Evolutionary conservation across 2,888 invertebrate genomes (phyloP), one percentile per base, ranked within the genome.

Genomic region (Lysandra bellargus): DNA sequence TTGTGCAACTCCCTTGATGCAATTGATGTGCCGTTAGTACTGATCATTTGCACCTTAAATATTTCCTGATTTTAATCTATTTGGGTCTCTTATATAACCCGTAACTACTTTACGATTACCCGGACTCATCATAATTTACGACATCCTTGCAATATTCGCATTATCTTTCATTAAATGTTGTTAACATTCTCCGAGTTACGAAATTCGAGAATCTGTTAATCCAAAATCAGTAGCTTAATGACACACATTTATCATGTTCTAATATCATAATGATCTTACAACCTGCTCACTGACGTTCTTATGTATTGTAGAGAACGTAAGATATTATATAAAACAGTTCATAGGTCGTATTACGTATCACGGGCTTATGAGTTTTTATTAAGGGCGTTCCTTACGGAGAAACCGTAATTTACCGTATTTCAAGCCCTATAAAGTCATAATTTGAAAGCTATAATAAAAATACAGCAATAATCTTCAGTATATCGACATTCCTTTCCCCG

Each of bases 1-100:
- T 94, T 94, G 94, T 92, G 94, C 91, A 94, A 94, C 88, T 82
- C 83, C 86, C 84, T 90, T 91, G 90, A 90, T 91, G 92, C 92
- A 92, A 91, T 88, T 88, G 89, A 91, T 91, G 90, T 91, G 86
- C 91, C 89, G 91, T 91, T 92, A 91, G 69, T 17, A 17, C 33
- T 33, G 33, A 86, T 87, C 88, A 88, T 86, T 88, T 86, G 83
- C 81, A 80, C 83, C 83, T 85, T 81, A 83, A 84, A 83, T 81
- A 85, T 85, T 88, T 89, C 87, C 88, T 87, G 85, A 83, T 85
- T 81, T 82, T 83, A 84, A 84, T 84, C 83, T 82, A 72, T 79
- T 60, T 79, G 80, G 81, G 61, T 79, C 79, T 80, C 30, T 72
- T 69, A 74, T 82, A 82, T 76, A 76, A 76, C 7, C 2, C 33